Base-by-base conservation (phyloP, 2,888 invertebrate genomes). In the Cerastis leucographa region DNA sequence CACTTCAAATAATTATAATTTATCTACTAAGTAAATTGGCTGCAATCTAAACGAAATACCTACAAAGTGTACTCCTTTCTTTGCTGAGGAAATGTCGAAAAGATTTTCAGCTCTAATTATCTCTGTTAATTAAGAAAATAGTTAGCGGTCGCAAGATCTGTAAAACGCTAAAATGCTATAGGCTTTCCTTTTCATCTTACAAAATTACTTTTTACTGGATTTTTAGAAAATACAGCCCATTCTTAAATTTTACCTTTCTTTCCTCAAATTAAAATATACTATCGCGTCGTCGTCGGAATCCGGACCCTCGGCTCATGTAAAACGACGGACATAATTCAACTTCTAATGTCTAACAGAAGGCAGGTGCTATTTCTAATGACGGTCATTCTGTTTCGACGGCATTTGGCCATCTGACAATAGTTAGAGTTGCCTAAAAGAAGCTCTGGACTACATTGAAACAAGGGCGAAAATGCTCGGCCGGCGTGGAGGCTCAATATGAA, bases 341-440 rank as follows among this genome's bases (percentile, higher is more conserved):
- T 80, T 89, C 89, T 92, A 92, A 91, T 89, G 87, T 89, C 88
- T 87, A 88, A 90, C 86, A 90, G 91, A 91, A 85, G 89, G 92
- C 95, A 95, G 95, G 94, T 94, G 94, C 88, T 90, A 89, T 91
- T 92, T 92, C 91, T 91, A 92, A 92, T 91, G 89, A 84, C 86
- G 89, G 89, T 77, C 85, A 87, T 88, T 90, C 87, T 81, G 82
- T 89, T 90, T 85, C 88, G 89, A 90, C 88, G 89, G 88, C 92
- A 92, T 92, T 91, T 91, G 92, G 91, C 85, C 85, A 87, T 85
- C 87, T 84, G 84, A 87, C 87, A 83, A 81, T 80, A 78, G 71
- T 71, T 66, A 70, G 49, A 69, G 40, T 66, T 66, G 54, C 72
- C 67, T 40, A 78, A 86, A 76, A 86, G 65, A 67, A 56, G 56